These are phyloP conservation scores for Conus betulinus DNA, from an alignment of 1,140 invertebrate species.

Conservation along the genomic window DNA sequence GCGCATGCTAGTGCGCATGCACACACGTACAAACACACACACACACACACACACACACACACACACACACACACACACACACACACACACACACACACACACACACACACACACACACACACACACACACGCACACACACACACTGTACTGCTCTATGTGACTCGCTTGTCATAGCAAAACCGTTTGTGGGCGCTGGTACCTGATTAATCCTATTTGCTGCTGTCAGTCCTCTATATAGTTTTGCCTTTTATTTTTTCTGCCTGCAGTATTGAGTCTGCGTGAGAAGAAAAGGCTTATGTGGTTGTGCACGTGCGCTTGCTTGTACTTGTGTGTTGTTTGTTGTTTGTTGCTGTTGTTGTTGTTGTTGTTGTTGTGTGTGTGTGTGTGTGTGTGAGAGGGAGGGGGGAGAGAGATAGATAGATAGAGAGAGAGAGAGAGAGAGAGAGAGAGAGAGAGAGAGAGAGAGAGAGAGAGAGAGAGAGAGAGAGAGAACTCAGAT, in stretches of 20 bases:
- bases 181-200: no score
- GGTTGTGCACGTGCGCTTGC: not conserved
- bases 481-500: no score
- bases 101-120: not conserved
- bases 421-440: no score
- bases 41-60: constrained; percentile 18
- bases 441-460: no score
- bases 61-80: no score
- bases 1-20: not conserved
- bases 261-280: no score
- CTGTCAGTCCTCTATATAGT: no score
- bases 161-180: no score
- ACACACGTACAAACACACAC: constrained; percentile 1
- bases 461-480: no score
- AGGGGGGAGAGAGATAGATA: no score
- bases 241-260: no score
- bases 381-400: not conserved
- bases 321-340: not conserved
- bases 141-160: not conserved
- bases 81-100: not conserved
- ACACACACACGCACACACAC: not conserved
- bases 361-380: not conserved
- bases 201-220: no score
- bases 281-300: not conserved
- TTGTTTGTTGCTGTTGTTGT: not conserved